Evolutionary conservation across 1,140 invertebrate species (phyloP).

Genomic region (Cyclargus thomasi): DNA sequence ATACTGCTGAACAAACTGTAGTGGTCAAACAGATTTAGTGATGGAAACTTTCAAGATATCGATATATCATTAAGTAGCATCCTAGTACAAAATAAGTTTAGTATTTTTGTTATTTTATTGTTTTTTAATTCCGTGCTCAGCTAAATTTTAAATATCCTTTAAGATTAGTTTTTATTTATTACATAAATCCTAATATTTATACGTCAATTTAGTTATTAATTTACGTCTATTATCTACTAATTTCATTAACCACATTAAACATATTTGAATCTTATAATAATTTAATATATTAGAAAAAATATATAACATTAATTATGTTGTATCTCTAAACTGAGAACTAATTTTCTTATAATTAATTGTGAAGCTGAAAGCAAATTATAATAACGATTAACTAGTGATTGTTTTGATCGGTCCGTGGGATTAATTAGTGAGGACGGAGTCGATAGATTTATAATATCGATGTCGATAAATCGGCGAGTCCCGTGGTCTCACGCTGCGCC

Average conservation of each 20-base stretch:
- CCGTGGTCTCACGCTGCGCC: constrained; percentile 53
- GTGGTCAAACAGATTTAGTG: constrained; percentile 45
- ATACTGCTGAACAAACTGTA: too few species aligned
- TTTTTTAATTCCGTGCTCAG: too few species aligned
- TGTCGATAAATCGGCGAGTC: constrained; percentile 25
- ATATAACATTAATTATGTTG: not conserved
- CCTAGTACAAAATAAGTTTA: too few species aligned
- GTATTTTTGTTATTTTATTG: too few species aligned
- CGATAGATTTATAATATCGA: constrained; percentile 33
- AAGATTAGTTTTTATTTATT: too few species aligned
- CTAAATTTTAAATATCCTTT: too few species aligned
- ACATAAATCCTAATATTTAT: too few species aligned
- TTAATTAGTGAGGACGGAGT: not conserved
- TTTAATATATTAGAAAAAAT: not conserved
- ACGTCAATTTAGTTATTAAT: too few species aligned
- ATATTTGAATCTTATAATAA: not conserved
- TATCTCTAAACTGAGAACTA: not conserved
- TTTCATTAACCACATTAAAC: too few species aligned
- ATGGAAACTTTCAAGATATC: constrained; percentile 23
- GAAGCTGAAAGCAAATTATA: not conserved
- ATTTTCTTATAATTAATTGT: not conserved
- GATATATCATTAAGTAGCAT: not conserved
- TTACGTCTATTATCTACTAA: too few species aligned
- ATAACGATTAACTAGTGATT: not conserved
- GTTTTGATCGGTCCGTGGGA: not conserved